Percentiles rank a stretch among this genome's conserved stretches.
phyloP scores from a whole-genome alignment of 2,888 invertebrate genomes.

The Epistrophella euchroma region DNA sequence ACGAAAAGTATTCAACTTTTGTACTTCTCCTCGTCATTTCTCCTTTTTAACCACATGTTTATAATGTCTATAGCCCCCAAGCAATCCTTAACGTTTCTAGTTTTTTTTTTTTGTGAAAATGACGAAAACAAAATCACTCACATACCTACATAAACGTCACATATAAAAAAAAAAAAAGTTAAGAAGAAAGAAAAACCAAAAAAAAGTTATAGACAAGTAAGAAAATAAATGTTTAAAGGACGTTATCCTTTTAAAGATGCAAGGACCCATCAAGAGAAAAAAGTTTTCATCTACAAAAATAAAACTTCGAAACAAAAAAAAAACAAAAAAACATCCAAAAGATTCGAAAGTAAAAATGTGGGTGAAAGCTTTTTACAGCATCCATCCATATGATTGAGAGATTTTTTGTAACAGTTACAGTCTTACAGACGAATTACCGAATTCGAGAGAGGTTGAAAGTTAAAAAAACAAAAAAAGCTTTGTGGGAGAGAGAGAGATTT shows the following conservation, averaged over 20 bases:
- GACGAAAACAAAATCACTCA: constrained; percentile 33
- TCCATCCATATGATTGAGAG: constrained; percentile 51
- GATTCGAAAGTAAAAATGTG: constrained; percentile 53
- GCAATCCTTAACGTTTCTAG: constrained; percentile 43
- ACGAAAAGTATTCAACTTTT: constrained; percentile 23
- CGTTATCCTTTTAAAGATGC: constrained; percentile 74
- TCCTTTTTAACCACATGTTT: constrained; percentile 41
- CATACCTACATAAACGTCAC: constrained; percentile 26
- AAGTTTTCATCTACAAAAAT: constrained; percentile 58
- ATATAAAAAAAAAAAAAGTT: constrained; percentile 2
- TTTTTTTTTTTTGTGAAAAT: constrained; percentile 16
- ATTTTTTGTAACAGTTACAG: constrained; percentile 31
- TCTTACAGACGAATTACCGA: not conserved
- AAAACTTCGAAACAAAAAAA: constrained; percentile 16
- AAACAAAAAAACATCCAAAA: not conserved
- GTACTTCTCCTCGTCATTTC: not conserved
- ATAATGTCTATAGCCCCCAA: constrained; percentile 47
- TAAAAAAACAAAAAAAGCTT: not conserved
- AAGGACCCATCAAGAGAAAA: constrained; percentile 42
- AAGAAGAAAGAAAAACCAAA: constrained; percentile 38
- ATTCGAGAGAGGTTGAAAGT: not conserved
- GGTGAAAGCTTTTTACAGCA: constrained; percentile 70
- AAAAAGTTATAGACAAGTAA: constrained; percentile 14
- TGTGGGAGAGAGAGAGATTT: constrained; percentile 1
- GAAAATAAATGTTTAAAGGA: constrained; percentile 61